phyloP scores from a whole-genome alignment of 2,797 vertebrate species.

The Acanthurus leucopareius region DNA sequence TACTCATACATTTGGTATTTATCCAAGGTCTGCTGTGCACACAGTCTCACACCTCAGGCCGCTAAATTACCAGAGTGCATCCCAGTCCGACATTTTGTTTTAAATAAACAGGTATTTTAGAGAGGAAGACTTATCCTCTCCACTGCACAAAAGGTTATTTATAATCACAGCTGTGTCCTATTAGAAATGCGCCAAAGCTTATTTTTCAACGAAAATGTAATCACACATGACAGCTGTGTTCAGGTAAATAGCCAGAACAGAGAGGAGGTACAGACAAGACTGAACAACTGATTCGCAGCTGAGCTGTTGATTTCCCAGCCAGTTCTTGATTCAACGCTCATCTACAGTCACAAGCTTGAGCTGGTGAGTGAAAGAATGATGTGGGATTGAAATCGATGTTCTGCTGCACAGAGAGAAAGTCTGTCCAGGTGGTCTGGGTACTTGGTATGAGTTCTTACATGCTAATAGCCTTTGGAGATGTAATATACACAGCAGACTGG shows the following conservation, averaged over 20 bases:
- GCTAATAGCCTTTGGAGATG: background rate
- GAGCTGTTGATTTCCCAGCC: slow-evolving; percentile 21
- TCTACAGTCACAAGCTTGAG: background rate
- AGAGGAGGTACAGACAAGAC: slow-evolving; percentile 3
- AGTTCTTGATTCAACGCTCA: slow-evolving; percentile 1
- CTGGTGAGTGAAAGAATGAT: background rate
- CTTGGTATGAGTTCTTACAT: background rate
- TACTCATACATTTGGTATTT: too few relatives aligned
- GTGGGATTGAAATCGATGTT: background rate
- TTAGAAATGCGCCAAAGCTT: slow-evolving; percentile 19
- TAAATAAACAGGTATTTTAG: too few relatives aligned
- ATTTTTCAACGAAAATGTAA: slow-evolving; percentile 45
- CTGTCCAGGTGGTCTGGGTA: background rate
- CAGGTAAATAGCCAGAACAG: slow-evolving; percentile 39
- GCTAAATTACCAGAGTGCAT: too few relatives aligned
- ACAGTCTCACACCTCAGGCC: too few relatives aligned
- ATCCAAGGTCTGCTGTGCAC: too few relatives aligned
- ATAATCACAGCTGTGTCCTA: background rate
- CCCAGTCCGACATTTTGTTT: too few relatives aligned
- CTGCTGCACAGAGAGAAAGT: slow-evolving; percentile 1
- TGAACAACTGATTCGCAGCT: slow-evolving; percentile 4
- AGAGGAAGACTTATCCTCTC: too few relatives aligned
- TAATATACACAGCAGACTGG: background rate
- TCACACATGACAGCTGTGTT: slow-evolving; percentile 52
- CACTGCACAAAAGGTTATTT: too few relatives aligned